Conservation (phyloP, 2,888 invertebrate genomes). For the Epirrita christyi region DNA sequence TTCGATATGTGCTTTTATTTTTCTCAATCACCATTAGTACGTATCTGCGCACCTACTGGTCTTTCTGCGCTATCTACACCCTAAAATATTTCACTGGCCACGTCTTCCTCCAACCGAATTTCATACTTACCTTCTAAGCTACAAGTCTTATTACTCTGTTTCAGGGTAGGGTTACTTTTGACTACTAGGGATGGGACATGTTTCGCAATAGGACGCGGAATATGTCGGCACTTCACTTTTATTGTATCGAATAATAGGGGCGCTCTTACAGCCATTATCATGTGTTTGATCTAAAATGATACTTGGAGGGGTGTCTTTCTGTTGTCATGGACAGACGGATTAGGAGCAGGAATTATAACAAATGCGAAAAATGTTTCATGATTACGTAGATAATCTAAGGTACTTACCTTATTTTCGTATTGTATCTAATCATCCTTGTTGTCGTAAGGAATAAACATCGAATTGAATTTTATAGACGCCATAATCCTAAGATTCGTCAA, state of each 20-base stretch:
- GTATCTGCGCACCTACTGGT: slow-evolving; percentile 78
- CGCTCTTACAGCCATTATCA: slow-evolving; percentile 83
- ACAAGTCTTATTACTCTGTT: slow-evolving; percentile 43
- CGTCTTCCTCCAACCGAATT: slow-evolving; percentile 33
- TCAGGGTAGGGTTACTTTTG: slow-evolving; percentile 42
- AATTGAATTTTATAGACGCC: no score
- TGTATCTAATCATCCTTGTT: no score
- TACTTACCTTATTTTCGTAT: no score
- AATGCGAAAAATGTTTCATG: slow-evolving; percentile 20
- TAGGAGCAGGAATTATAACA: slow-evolving; percentile 32
- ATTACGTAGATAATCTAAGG: no score
- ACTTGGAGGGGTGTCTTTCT: slow-evolving; percentile 67
- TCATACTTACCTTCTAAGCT: slow-evolving; percentile 31
- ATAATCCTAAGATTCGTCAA: no score
- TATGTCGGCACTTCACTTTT: slow-evolving; percentile 85
- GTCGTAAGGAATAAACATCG: no score
- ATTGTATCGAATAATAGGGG: slow-evolving; percentile 85
- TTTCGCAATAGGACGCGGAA: slow-evolving; percentile 80
- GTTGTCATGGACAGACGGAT: slow-evolving; percentile 45
- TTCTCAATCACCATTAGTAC: slow-evolving; percentile 84
- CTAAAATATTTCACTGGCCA: slow-evolving; percentile 63
- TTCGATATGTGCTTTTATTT: slow-evolving; percentile 73
- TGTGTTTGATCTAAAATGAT: slow-evolving; percentile 85
- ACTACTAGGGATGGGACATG: slow-evolving; percentile 55
- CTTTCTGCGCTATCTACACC: slow-evolving; percentile 54